Base-by-base conservation (phyloP, 2,888 invertebrate species). In the Quadroppia sp. region DNA sequence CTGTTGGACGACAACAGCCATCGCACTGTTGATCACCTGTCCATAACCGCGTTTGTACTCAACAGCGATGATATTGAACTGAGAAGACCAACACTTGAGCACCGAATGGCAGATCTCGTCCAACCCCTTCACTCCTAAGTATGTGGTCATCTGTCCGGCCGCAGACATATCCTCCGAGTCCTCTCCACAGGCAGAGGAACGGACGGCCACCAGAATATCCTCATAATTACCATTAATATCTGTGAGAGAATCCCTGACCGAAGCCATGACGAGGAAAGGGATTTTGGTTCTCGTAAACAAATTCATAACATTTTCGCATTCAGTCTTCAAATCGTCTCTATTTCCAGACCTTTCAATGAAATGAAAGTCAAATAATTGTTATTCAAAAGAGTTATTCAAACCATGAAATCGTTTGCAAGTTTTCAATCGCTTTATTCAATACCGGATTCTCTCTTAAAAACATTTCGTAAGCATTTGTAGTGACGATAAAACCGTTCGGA, bases 1-100 rank as follows among this genome's bases (percentile, higher is more conserved):
- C 79, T 86, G 86, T 81, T 94, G 93, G 0, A 94, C 85, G 28
- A 91, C 90, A 11, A 93, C 91, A 0, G 88, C 91, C 85, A 92
- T 91, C 20, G 87, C 85, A 15, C 87, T 85, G 64, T 84, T 80
- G 56, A 91, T 85, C 1, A 86, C 84, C 80, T 90, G 87, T 0
- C 91, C 91, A 81, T 89, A 88, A 80, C 89, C 89, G 80, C 90
- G 87, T 79, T 91, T 85, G 81, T 94, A 93, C 78, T 88, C 86
- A 0, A 90, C 88, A 78, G 92, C 91, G 77, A 88, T 89, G 79
- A 86, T 87, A 0, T 89, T 86, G 80, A 88, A 92, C 77, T 91
- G 86, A 0, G 92, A 93, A 0, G 87, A 88, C 71, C 72, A 64
- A 42, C 76, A 75, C 28, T 74, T 64, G n/a, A 71, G 13, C 3